These are phyloP conservation scores for Aplodontia rufa DNA, from an alignment of 2,113 vertebrate genomes.

Conservation along the genomic window DNA sequence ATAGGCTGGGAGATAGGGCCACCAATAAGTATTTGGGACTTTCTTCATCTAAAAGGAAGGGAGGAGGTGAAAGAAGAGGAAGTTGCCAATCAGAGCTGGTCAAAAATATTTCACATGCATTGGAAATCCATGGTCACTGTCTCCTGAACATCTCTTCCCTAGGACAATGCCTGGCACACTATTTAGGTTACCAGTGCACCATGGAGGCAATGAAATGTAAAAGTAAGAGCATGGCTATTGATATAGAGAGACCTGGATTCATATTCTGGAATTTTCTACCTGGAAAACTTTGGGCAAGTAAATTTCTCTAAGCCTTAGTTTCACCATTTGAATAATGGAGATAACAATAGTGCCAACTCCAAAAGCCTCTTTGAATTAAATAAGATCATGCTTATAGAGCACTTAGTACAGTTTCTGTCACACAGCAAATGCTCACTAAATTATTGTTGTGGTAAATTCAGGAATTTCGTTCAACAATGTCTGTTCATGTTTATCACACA, in stretches of 20 bases:
- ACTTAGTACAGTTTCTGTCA: not conserved
- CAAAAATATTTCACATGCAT: not conserved
- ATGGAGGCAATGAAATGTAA: not conserved
- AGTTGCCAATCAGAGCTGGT: not conserved
- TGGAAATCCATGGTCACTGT: not conserved
- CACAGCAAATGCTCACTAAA: not conserved
- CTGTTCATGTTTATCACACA: not conserved
- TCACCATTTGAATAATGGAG: not conserved
- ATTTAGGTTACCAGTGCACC: not conserved
- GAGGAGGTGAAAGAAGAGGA: not conserved
- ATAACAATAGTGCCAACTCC: not conserved
- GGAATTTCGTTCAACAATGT: not conserved
- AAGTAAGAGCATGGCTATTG: not conserved
- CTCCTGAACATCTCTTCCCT: not conserved
- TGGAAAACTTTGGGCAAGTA: not conserved
- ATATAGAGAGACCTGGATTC: not conserved
- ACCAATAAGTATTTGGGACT: not conserved
- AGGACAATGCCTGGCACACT: not conserved
- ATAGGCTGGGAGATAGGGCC: constrained; percentile 1
- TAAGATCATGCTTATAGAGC: not conserved
- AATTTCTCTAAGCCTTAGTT: constrained; percentile 4
- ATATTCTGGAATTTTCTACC: constrained; percentile 24
- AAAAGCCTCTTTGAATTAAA: constrained; percentile 46
- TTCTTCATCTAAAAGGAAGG: constrained; percentile 34
- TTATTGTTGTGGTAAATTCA: not conserved